Evolutionary conservation across 2,797 vertebrate genomes (phyloP), one percentile per base, ranked within the genome.

Genomic region (Rhabdomys pumilio): DNA sequence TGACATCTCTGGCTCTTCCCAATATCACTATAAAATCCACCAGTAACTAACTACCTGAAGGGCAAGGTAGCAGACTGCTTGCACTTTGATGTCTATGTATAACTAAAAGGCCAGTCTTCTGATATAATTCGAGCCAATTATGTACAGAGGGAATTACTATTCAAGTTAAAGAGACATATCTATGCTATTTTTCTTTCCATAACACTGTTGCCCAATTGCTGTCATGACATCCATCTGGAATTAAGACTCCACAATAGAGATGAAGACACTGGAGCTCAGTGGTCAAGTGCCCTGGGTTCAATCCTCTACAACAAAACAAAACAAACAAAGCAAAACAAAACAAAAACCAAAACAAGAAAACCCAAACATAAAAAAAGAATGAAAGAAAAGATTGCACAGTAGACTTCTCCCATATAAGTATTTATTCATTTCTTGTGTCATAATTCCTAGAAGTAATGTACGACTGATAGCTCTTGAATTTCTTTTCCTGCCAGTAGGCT

Each of bases 181-280:
- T 57, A 26, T 94, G 97, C 96, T 97, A 97, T 97, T 98, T 97
- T 98, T 98, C 96, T 97, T 97, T 93, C 94, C 94, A 98, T 91
- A 91, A 81, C 96, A 98, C 97, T 96, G 92, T 90, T 97, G 95
- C 96, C 87, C 96, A 96, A 96, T 97, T 96, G 94, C 88, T 98
- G 96, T 97, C 97, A 97, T 94, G 96, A 98, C 95, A 97, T 92
- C 96, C 94, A 97, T 88, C 67, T 93, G 96, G 96, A 98, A 98
- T 98, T 97, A 96, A 97, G 96, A 98, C 95, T 97, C 97, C 96
- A 90, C 29, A 61, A n/a, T 38, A 86, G 81, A 69, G 24, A 31
- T 13, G n/a, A 75, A 26, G 13, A 31, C 31, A 31, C 24, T 50
- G 10, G 50, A 22, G 53, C 24, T 22, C 44, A 88, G 50, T 19